Conservation (phyloP, 2,888 invertebrate species). For the Suillia variegata region DNA sequence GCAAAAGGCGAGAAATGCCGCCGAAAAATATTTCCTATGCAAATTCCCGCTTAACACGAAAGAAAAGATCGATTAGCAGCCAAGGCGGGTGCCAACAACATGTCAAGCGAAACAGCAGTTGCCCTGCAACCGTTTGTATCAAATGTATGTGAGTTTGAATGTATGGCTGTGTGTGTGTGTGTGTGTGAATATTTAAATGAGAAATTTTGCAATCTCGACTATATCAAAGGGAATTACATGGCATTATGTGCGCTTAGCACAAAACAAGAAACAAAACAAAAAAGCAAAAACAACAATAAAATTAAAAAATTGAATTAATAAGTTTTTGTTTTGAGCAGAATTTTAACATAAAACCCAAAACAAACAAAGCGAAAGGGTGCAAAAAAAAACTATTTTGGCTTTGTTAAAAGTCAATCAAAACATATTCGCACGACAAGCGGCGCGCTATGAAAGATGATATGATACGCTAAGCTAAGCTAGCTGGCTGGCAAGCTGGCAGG, state of each 20-base stretch:
- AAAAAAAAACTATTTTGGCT: background rate
- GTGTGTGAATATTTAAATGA: background rate
- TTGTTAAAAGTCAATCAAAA: constrained; percentile 20
- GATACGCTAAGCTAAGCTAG: background rate
- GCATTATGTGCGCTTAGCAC: constrained; percentile 12
- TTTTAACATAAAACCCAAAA: background rate
- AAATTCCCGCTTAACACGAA: background rate
- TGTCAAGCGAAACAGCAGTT: background rate
- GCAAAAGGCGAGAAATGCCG: too few species aligned
- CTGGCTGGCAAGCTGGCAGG: background rate
- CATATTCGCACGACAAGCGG: constrained; percentile 13
- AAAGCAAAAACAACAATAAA: background rate
- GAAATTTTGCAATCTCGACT: constrained; percentile 12
- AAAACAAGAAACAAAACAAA: background rate
- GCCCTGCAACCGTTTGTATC: background rate
- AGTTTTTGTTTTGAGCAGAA: too few species aligned
- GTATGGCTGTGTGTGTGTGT: background rate
- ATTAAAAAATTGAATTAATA: too few species aligned
- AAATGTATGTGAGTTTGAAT: background rate
- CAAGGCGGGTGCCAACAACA: background rate
- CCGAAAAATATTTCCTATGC: background rate
- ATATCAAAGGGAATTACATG: constrained; percentile 8
- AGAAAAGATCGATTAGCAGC: background rate
- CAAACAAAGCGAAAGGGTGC: constrained; percentile 17
- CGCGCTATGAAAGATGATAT: constrained; percentile 10